phyloP scores from a whole-genome alignment of 2,888 invertebrate species.

The Catocala sponsa region DNA sequence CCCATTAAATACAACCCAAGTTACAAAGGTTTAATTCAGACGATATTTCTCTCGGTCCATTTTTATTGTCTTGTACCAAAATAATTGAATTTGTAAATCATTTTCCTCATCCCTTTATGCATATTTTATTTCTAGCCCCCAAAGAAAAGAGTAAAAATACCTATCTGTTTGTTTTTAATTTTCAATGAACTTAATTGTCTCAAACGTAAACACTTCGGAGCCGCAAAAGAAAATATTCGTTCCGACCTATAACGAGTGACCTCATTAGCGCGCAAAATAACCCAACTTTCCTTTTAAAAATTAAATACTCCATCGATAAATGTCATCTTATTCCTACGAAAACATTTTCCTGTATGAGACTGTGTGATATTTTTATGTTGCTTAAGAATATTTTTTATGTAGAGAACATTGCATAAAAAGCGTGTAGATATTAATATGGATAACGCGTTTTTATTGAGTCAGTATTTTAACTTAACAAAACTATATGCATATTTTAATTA shows the following conservation, averaged over 20 bases:
- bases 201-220: conserved; percentile 34
- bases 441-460: too few relatives aligned
- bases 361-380: too few relatives aligned
- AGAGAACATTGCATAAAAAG: too few relatives aligned
- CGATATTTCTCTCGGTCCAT: too few relatives aligned
- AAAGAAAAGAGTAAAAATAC: neutral
- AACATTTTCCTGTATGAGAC: too few relatives aligned
- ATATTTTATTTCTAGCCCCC: neutral
- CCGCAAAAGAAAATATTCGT: conserved; percentile 41
- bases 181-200: conserved; percentile 29
- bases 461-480: too few relatives aligned
- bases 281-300: conserved; percentile 36
- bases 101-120: neutral
- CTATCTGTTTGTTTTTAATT: conserved; percentile 1
- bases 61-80: too few relatives aligned
- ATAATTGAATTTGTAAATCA: neutral
- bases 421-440: too few relatives aligned
- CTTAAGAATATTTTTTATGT: too few relatives aligned
- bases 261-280: conserved; percentile 38
- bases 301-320: conserved; percentile 27
- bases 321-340: neutral
- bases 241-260: conserved; percentile 39
- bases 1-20: too few relatives aligned
- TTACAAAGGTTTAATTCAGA: too few relatives aligned
- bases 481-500: too few relatives aligned